phyloP scores from a whole-genome alignment of 2,888 invertebrate genomes.

The Xestia sexstrigata region DNA sequence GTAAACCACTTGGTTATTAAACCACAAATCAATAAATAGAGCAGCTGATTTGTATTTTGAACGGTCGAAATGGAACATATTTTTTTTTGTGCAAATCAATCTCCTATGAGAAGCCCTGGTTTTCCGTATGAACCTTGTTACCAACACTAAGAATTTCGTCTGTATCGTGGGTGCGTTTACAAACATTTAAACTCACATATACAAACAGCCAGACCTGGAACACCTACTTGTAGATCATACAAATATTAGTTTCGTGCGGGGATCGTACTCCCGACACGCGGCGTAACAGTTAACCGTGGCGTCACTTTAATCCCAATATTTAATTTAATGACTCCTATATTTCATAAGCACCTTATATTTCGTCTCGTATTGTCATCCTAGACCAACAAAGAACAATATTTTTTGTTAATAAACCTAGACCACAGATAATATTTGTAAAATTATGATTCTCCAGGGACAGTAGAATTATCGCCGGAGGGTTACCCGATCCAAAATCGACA shows the following conservation, averaged over 20 bases:
- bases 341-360: background rate
- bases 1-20: background rate
- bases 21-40: background rate
- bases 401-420: background rate
- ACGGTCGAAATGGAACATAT: background rate
- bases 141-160: no score
- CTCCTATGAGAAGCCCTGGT: background rate
- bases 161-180: no score
- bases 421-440: background rate
- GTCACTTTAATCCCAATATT: background rate
- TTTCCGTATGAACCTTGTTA: background rate
- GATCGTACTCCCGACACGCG: no score
- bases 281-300: no score
- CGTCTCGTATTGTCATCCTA: background rate
- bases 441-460: background rate
- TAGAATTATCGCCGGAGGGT: background rate
- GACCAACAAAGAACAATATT: background rate
- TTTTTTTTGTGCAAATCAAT: background rate
- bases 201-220: no score
- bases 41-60: background rate
- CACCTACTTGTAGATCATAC: no score
- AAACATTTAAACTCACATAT: no score
- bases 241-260: no score
- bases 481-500: constrained; percentile 5
- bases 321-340: background rate